Evolutionary conservation across 2,797 vertebrate species (phyloP), one percentile per base, ranked within the genome.

Genomic region (Tauraco hartlaubi): DNA sequence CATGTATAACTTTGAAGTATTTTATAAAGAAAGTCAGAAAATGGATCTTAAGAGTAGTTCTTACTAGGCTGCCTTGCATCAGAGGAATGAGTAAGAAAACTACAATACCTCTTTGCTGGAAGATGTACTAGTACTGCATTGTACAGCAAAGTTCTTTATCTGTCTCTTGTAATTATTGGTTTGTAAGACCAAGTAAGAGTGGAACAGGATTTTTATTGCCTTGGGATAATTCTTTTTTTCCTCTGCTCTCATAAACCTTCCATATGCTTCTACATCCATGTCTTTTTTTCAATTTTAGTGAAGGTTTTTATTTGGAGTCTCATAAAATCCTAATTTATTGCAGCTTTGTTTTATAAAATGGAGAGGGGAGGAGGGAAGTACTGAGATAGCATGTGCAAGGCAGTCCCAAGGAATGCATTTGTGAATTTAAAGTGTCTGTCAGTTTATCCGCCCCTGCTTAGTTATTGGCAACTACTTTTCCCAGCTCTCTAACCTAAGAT

Each of bases 301-400:
- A 86, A 97, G 77, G 72, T 74, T 97, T 96, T 95, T 95, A 91
- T 95, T 97, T 94, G 88, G 74, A 94, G 69, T 64, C 90, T 93
- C 94, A 81, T 97, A 96, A 96, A 97, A 92, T 90, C 92, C 59
- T 97, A 94, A 97, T 97, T 95, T 96, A 96, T 92, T 93, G 59
- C 90, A 93, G 88, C 90, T 92, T 97, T 71, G 95, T 97, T 82
- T 93, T 93, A 88, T 91, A 83, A 85, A 92, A 87, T 81, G 31
- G 33, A 85, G 44, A 49, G 16, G 6, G 73, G 64, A 85, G 68
- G 64, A 80, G 69, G 58, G 29, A 62, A 83, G 49, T 76, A 61
- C 39, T 62, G 35, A 92, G 52, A 85, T 66, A 86, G 37, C 62
- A 90, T 84, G 87, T 97, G 82, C 73, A 90, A 82, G 69, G 68